phyloP scores from a whole-genome alignment of 2,113 vertebrate genomes.

The Eleginops maclovinus region DNA sequence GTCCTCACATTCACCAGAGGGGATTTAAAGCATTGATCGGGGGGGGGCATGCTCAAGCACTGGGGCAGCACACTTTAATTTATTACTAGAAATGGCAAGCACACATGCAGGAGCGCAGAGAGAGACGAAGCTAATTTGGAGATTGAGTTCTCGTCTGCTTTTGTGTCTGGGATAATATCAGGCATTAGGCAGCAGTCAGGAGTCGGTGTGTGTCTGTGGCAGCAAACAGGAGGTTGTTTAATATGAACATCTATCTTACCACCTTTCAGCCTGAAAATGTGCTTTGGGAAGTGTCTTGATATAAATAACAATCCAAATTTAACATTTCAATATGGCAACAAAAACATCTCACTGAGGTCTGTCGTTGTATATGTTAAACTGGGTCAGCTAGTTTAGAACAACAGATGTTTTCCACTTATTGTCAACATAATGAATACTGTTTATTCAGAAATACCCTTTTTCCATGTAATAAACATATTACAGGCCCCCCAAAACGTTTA shows the following conservation, averaged over 20 bases:
- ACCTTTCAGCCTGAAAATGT: background rate
- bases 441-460: background rate
- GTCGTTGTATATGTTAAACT: background rate
- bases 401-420: background rate
- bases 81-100: constrained; percentile 37
- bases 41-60: constrained; percentile 20
- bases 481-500: background rate
- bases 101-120: constrained; percentile 53
- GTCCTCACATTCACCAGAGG: constrained; percentile 38
- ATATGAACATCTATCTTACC: background rate
- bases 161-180: constrained; percentile 26
- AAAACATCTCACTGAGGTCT: background rate
- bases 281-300: background rate
- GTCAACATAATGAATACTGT: background rate
- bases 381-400: background rate
- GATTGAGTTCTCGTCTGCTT: constrained; percentile 31
- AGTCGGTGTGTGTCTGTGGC: constrained; percentile 17
- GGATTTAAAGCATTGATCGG: constrained; percentile 36
- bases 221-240: constrained; percentile 18
- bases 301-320: background rate
- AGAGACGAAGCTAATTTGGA: constrained; percentile 32
- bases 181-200: constrained; percentile 25
- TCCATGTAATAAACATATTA: background rate
- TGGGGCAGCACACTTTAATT: constrained; percentile 41
- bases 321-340: background rate